Evolutionary conservation across 1,140 invertebrate species (phyloP).

Genomic region (Trichoplusia ni): DNA sequence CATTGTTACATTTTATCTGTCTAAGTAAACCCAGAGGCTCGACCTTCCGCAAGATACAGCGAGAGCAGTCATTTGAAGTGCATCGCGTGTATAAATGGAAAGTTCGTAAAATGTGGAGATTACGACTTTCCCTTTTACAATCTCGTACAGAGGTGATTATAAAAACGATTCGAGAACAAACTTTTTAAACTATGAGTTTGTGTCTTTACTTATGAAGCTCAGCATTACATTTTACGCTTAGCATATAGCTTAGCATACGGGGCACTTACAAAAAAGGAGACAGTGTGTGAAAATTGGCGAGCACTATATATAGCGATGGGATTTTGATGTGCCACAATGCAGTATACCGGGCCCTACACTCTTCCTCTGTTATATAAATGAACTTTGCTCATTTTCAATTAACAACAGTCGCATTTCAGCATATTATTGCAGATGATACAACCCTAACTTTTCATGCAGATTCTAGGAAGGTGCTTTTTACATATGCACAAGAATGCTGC

Average conservation of each 20-base stretch:
- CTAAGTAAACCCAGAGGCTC: too few species aligned
- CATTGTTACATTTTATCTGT: too few species aligned
- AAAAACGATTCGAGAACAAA: background rate
- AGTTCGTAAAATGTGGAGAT: constrained; percentile 1
- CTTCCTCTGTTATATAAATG: background rate
- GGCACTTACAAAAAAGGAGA: background rate
- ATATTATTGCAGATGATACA: background rate
- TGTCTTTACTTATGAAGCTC: background rate
- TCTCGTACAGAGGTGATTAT: background rate
- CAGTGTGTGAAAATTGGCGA: background rate
- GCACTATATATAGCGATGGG: background rate
- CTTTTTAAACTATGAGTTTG: too few species aligned
- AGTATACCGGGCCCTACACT: background rate
- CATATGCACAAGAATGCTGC: too few species aligned
- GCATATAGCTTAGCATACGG: background rate
- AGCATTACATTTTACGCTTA: too few species aligned
- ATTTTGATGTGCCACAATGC: background rate
- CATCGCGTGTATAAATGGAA: constrained; percentile 9
- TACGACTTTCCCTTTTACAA: constrained; percentile 18
- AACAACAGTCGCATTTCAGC: background rate
- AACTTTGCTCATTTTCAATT: background rate
- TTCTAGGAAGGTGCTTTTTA: background rate
- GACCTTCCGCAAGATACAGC: too few species aligned
- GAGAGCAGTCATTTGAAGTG: constrained; percentile 12
- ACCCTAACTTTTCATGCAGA: background rate